Percentiles rank a stretch among this genome's conserved stretches.
Evolutionary conservation across 2,113 vertebrate genomes (phyloP).

Genomic region (Phodopus roborovskii): DNA sequence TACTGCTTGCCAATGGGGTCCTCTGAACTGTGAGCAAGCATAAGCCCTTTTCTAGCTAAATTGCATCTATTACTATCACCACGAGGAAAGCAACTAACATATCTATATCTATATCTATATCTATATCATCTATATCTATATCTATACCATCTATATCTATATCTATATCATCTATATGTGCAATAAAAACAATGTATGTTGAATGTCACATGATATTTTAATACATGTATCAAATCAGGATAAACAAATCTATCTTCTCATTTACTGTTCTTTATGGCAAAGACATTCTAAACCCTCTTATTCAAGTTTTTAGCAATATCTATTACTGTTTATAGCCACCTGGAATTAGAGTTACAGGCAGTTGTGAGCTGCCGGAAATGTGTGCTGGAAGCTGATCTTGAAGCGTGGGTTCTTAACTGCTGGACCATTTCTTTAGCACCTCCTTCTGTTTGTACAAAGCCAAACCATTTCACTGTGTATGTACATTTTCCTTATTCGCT

Average conservation of each 20-base stretch:
- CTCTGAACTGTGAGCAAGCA: background rate
- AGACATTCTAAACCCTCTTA: background rate
- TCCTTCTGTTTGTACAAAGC: background rate
- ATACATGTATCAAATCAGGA: background rate
- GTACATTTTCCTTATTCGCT: background rate
- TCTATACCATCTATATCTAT: too few species aligned
- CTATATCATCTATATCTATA: too few species aligned
- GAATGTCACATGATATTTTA: background rate
- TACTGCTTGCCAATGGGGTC: background rate
- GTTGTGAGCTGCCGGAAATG: background rate
- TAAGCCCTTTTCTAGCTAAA: too few species aligned
- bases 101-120: too few species aligned
- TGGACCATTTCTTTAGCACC: too few species aligned
- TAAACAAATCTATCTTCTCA: background rate
- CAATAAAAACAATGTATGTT: too few species aligned
- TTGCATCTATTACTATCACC: background rate
- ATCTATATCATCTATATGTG: too few species aligned
- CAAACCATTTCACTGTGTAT: background rate
- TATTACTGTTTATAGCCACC: background rate
- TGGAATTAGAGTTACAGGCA: background rate
- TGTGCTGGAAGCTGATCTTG: background rate
- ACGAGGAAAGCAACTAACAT: background rate
- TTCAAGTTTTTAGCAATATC: background rate
- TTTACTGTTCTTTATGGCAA: background rate
- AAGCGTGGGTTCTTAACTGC: background rate